Percentiles rank a stretch among this genome's conserved stretches.
These are phyloP conservation scores for Pontoporia blainvillei DNA, from an alignment of 2,113 vertebrate species.

Conservation along the genomic window DNA sequence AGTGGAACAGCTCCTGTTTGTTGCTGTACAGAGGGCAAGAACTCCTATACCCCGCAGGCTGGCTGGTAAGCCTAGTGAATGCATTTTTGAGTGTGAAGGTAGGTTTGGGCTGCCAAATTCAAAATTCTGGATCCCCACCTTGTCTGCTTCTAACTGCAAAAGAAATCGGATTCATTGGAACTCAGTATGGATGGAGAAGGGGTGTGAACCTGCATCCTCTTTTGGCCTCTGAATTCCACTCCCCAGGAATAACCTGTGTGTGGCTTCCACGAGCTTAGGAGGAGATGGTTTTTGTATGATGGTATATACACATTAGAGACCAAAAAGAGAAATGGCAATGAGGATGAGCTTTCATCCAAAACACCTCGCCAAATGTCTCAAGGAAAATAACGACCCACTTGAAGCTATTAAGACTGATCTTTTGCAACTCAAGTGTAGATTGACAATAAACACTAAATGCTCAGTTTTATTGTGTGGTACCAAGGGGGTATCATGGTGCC, in stretches of 20 bases:
- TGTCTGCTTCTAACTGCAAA: conserved; percentile 5
- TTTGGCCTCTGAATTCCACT: background rate
- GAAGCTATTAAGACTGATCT: background rate
- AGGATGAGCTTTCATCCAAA: background rate
- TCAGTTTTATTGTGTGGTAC: background rate
- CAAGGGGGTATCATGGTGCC: no score
- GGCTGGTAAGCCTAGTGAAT: background rate
- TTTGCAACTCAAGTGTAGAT: background rate
- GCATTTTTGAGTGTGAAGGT: background rate
- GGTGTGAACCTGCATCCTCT: background rate
- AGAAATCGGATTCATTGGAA: background rate
- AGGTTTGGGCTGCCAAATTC: background rate
- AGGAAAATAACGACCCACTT: background rate
- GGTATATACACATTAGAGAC: background rate
- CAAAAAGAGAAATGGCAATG: background rate
- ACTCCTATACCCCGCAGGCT: background rate
- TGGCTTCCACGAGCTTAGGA: background rate
- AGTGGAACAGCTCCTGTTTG: background rate
- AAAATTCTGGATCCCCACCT: background rate
- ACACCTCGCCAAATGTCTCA: background rate
- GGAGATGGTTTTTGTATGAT: background rate
- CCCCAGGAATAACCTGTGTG: background rate
- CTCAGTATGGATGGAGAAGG: background rate
- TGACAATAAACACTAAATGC: background rate
- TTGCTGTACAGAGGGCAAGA: background rate